These are phyloP conservation scores for Pelusios castaneus DNA, from an alignment of 2,113 vertebrate species.

Conservation along the genomic window DNA sequence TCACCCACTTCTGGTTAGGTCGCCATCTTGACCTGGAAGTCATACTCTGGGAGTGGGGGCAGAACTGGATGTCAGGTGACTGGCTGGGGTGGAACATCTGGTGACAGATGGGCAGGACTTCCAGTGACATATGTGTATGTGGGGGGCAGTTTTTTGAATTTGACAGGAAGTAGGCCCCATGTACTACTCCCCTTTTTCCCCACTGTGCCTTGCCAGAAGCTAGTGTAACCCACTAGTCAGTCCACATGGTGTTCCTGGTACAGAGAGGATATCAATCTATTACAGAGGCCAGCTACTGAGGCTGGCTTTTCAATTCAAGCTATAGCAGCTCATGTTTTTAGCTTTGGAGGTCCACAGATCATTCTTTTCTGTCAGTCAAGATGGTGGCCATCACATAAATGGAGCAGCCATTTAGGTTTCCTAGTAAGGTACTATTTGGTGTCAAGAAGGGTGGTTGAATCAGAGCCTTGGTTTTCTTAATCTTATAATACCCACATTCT, in stretches of 20 bases:
- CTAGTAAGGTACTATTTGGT: background rate
- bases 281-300: background rate
- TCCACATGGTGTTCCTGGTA: background rate
- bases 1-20: too few relatives aligned
- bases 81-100: too few relatives aligned
- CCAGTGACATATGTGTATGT: too few relatives aligned
- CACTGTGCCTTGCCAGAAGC: background rate
- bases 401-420: background rate
- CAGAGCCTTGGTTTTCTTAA: background rate
- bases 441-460: background rate
- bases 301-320: background rate
- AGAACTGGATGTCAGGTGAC: too few relatives aligned
- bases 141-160: too few relatives aligned
- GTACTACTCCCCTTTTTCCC: background rate
- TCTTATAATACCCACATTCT: background rate
- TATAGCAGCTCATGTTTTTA: background rate
- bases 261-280: background rate
- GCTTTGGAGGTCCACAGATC: accelerated
- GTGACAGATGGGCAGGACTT: too few relatives aligned
- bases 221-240: background rate
- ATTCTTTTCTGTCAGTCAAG: background rate
- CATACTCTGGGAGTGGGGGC: too few relatives aligned
- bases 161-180: too few relatives aligned
- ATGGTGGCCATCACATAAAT: background rate
- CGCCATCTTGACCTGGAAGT: too few relatives aligned